Evolutionary conservation across 1,140 invertebrate genomes (phyloP).

Genomic region (Oncopeltus fasciatus): DNA sequence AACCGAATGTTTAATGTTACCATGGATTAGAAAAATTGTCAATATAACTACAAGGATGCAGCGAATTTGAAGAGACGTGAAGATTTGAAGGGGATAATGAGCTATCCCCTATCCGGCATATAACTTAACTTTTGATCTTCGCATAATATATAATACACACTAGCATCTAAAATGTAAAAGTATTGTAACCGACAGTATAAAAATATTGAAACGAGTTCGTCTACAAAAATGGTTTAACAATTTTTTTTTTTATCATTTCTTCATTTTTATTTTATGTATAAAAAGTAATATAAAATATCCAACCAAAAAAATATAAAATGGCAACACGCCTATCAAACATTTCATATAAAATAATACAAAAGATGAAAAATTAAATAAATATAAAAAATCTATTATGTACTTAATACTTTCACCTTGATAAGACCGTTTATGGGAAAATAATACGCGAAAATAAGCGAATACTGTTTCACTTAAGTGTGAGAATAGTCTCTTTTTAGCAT

Average conservation of each 20-base stretch:
- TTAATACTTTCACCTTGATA: conserved; percentile 16
- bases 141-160: conserved; percentile 9
- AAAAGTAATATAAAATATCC: conserved; percentile 14
- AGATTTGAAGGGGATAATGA: conserved; percentile 1
- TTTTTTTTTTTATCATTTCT: conserved; percentile 5
- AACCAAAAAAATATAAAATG: conserved; percentile 17
- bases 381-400: conserved; percentile 16
- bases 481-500: conserved; percentile 7
- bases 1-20: not conserved
- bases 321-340: conserved; percentile 13
- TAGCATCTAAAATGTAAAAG: conserved; percentile 18
- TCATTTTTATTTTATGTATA: conserved; percentile 3
- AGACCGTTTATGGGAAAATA: not conserved
- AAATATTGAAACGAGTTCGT: conserved; percentile 20
- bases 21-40: conserved; percentile 2
- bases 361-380: conserved; percentile 16
- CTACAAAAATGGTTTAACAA: conserved; percentile 17
- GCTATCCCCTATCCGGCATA: not conserved
- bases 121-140: conserved; percentile 7
- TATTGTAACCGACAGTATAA: conserved; percentile 21
- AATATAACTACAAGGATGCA: conserved; percentile 7
- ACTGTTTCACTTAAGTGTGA: conserved; percentile 6
- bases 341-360: conserved; percentile 18
- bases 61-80: conserved; percentile 10
- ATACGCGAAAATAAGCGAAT: conserved; percentile 8